These are phyloP conservation scores for Phorcus lineatus DNA, from an alignment of 2,888 invertebrate species.

Conservation along the genomic window DNA sequence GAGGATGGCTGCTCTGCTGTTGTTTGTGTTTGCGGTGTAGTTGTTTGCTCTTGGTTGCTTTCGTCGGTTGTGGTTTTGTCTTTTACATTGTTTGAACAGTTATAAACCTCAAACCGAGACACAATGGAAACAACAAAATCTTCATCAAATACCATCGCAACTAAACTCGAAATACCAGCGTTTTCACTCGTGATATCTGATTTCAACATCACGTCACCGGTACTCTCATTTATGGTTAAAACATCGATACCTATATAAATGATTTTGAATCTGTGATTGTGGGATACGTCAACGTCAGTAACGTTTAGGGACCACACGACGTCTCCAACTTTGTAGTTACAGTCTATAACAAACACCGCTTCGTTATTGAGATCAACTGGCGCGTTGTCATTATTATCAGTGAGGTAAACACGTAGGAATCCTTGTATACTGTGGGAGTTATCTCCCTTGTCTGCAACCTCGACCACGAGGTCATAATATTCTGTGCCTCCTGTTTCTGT, in stretches of 20 bases:
- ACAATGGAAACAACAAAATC: neutral
- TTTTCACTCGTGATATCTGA: neutral
- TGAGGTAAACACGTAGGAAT: neutral
- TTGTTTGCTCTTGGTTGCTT: too few relatives aligned
- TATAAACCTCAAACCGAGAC: too few relatives aligned
- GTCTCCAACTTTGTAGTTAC: neutral
- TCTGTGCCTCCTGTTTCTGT: neutral
- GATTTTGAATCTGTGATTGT: neutral
- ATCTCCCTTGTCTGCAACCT: slow-evolving; percentile 4
- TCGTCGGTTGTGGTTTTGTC: too few relatives aligned
- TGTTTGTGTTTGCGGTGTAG: too few relatives aligned
- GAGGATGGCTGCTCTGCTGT: too few relatives aligned
- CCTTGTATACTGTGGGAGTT: neutral
- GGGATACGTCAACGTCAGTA: neutral
- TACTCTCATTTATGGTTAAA: neutral
- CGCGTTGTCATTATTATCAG: neutral
- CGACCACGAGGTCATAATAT: neutral
- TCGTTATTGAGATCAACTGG: neutral
- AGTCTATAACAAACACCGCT: neutral
- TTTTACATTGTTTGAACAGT: too few relatives aligned
- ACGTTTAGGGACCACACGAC: neutral
- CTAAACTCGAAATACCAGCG: neutral
- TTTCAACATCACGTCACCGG: neutral
- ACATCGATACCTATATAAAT: neutral
- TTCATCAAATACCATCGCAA: neutral